phyloP scores from a whole-genome alignment of 2,888 invertebrate species.

The Pegoplata infirma region DNA sequence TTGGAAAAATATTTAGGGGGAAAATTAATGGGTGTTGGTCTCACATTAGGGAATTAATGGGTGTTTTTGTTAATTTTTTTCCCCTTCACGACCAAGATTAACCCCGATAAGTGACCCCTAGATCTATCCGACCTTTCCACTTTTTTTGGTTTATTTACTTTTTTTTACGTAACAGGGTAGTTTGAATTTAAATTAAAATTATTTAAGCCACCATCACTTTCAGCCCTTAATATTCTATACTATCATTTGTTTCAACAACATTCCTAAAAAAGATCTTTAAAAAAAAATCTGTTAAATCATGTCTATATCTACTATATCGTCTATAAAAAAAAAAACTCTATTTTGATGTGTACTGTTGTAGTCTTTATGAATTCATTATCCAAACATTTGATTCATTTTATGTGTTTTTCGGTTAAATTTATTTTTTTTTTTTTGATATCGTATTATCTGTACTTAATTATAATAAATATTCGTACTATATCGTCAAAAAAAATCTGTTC shows the following conservation, averaged over 20 bases:
- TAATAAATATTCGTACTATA: constrained; percentile 35
- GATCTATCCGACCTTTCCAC: too few species aligned
- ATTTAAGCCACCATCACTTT: neutral
- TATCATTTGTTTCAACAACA: neutral
- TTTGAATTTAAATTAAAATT: neutral
- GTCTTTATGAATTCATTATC: constrained; percentile 12
- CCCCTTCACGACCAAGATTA: too few species aligned
- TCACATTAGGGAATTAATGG: too few species aligned
- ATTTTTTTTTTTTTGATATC: constrained; percentile 7
- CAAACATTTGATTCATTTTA: constrained; percentile 28
- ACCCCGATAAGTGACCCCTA: too few species aligned
- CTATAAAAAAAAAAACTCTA: constrained; percentile 20
- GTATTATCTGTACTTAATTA: constrained; percentile 34
- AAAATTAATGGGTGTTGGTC: too few species aligned
- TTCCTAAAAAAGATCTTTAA: constrained; percentile 7
- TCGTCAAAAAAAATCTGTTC: constrained; percentile 42
- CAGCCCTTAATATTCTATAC: neutral
- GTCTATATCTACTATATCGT: constrained; percentile 6
- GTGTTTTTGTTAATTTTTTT: too few species aligned
- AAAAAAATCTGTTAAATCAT: neutral
- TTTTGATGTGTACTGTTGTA: constrained; percentile 41
- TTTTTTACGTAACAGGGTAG: too few species aligned
- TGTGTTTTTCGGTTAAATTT: constrained; percentile 43
- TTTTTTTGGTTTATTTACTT: too few species aligned
- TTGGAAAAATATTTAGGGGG: too few species aligned